A percentile compares a stretch with the other conserved stretches of the same genome.
phyloP scores from a whole-genome alignment of 2,888 invertebrate species.

The Chrysolina oricalcia region DNA sequence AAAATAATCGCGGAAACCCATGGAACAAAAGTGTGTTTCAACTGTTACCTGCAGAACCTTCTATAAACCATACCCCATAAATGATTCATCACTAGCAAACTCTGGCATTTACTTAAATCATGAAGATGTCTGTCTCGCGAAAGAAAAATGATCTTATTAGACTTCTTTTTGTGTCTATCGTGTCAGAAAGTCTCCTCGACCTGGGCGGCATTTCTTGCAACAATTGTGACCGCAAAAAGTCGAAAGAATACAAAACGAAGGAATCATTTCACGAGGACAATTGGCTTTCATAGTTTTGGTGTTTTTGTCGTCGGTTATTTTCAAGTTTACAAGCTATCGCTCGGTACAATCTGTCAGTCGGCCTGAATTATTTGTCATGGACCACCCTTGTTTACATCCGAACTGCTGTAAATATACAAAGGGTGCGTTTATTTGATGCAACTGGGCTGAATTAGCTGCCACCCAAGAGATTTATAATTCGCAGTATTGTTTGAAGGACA shows the following conservation, averaged over 20 bases:
- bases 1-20: too few relatives aligned
- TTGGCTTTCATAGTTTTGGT: conserved; percentile 46
- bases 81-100: background rate
- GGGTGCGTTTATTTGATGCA: background rate
- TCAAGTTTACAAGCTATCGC: conserved; percentile 39
- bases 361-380: conserved; percentile 52
- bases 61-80: background rate
- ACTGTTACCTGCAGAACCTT: background rate
- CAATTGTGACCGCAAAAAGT: conserved; percentile 17
- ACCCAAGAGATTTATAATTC: conserved; percentile 49
- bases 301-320: conserved; percentile 47
- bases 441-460: conserved; percentile 22
- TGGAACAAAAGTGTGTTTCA: too few relatives aligned
- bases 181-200: background rate
- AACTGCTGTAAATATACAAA: conserved; percentile 31
- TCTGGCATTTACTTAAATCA: background rate
- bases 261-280: conserved; percentile 49
- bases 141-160: background rate
- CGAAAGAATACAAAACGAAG: conserved; percentile 32
- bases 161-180: background rate
- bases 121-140: conserved; percentile 5
- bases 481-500: conserved; percentile 27
- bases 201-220: conserved; percentile 7
- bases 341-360: conserved; percentile 47
- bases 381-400: conserved; percentile 57